phyloP scores from a whole-genome alignment of 2,113 vertebrate species.

The Passer domesticus region DNA sequence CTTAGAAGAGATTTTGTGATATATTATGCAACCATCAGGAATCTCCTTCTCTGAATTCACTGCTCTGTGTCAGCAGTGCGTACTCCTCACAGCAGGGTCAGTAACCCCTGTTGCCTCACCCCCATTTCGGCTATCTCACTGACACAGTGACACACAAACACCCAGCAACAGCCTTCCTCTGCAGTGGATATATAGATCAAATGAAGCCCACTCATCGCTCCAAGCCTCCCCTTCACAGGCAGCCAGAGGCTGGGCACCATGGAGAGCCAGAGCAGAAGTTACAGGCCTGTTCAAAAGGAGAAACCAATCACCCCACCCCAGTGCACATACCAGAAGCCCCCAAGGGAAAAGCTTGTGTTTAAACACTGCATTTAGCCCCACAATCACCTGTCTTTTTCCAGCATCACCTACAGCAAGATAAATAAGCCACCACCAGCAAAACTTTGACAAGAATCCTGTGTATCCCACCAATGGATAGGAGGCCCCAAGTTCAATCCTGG shows the following conservation, averaged over 20 bases:
- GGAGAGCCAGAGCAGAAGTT: rapidly evolving
- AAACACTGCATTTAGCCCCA: neutral
- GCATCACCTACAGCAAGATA: neutral
- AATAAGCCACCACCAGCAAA: neutral
- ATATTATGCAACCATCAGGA: neutral
- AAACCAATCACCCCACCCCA: rapidly evolving
- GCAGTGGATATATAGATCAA: neutral
- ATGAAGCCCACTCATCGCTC: neutral
- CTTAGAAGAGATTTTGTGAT: neutral
- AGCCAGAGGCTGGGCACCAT: rapidly evolving
- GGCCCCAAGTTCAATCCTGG: neutral
- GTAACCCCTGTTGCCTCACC: neutral
- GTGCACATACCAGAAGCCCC: rapidly evolving
- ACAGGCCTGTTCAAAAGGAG: neutral
- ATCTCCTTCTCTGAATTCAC: neutral
- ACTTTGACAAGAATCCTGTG: neutral
- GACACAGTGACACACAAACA: neutral
- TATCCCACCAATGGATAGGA: neutral
- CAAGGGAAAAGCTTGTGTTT: neutral
- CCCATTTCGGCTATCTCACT: rapidly evolving
- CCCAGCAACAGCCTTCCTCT: neutral
- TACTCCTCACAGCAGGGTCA: neutral
- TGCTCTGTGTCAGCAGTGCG: rapidly evolving
- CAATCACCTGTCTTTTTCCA: neutral
- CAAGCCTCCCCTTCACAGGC: rapidly evolving